Conservation (phyloP, 2,797 vertebrate genomes). For the Paedocypris micromegethes region DNA sequence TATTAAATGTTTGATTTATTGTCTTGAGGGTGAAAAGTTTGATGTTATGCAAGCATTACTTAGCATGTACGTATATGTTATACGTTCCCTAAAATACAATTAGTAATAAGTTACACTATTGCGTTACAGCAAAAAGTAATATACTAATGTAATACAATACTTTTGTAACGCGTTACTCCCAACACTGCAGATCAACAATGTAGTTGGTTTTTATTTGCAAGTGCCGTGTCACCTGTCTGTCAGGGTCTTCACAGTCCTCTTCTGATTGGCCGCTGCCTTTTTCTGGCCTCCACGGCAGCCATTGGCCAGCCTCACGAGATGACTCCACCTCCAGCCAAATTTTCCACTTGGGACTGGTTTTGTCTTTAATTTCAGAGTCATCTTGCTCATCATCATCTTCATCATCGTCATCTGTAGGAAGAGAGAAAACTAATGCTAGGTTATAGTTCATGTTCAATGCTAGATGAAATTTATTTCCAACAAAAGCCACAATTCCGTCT, state of each 20-base stretch:
- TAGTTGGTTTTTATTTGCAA: neutral
- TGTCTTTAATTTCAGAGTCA: constrained; percentile 82
- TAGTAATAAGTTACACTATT: too few relatives aligned
- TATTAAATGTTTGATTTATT: too few relatives aligned
- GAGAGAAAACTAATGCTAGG: neutral
- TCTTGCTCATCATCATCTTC: constrained; percentile 79
- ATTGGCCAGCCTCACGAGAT: constrained; percentile 81
- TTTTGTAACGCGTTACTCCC: too few relatives aligned
- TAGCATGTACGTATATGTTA: too few relatives aligned
- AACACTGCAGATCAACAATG: too few relatives aligned
- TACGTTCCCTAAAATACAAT: too few relatives aligned
- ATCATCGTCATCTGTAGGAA: constrained; percentile 56
- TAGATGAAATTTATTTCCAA: too few relatives aligned
- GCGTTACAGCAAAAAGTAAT: too few relatives aligned
- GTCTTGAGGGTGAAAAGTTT: too few relatives aligned
- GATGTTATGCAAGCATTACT: too few relatives aligned
- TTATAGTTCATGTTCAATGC: neutral
- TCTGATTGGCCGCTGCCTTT: constrained; percentile 81
- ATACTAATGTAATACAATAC: too few relatives aligned
- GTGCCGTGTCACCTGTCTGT: constrained; percentile 78
- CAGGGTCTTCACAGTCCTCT: constrained; percentile 95
- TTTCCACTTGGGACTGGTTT: constrained; percentile 71
- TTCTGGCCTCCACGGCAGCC: constrained; percentile 93
- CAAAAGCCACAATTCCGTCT: too few relatives aligned
- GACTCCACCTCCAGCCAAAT: constrained; percentile 85